Percentiles rank a stretch among this genome's conserved stretches.
Conservation (phyloP, 2,797 vertebrate species). For the Crypturellus tataupa region DNA sequence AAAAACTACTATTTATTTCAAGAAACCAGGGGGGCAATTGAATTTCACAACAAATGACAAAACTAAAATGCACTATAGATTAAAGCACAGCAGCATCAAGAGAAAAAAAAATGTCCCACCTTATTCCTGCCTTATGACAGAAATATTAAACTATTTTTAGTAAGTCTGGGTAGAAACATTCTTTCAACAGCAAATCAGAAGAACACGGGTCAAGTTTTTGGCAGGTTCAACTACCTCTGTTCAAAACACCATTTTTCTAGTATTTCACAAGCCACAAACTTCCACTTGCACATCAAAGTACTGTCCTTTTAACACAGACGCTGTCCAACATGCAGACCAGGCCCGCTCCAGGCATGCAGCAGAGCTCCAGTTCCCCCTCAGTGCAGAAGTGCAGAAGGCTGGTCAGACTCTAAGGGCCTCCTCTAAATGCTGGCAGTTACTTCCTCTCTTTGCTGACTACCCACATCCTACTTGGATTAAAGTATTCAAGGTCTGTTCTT, state of each 20-base stretch:
- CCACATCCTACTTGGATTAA: not conserved
- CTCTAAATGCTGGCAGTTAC: not conserved
- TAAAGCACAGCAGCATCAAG: not conserved
- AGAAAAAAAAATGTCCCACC: not conserved
- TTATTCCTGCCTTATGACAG: conserved; percentile 7
- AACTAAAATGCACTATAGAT: not conserved
- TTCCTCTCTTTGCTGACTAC: not conserved
- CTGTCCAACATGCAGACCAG: not conserved
- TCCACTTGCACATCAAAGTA: not conserved
- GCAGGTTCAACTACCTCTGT: not conserved
- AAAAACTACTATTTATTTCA: not conserved
- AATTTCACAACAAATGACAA: not conserved
- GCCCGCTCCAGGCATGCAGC: not conserved
- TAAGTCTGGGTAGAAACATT: not conserved
- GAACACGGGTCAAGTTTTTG: not conserved
- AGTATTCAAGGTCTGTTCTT: not conserved
- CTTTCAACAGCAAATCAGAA: not conserved
- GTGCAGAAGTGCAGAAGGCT: not conserved
- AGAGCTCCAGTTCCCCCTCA: too few species aligned
- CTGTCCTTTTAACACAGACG: not conserved
- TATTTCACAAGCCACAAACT: not conserved
- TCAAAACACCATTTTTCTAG: not conserved
- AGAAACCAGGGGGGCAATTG: not conserved
- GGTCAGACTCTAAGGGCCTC: not conserved
- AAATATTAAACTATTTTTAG: not conserved